Percentiles rank a stretch among this genome's conserved stretches.
phyloP scores from a whole-genome alignment of 1,140 invertebrate species.

The Zaprionus gabonicus region DNA sequence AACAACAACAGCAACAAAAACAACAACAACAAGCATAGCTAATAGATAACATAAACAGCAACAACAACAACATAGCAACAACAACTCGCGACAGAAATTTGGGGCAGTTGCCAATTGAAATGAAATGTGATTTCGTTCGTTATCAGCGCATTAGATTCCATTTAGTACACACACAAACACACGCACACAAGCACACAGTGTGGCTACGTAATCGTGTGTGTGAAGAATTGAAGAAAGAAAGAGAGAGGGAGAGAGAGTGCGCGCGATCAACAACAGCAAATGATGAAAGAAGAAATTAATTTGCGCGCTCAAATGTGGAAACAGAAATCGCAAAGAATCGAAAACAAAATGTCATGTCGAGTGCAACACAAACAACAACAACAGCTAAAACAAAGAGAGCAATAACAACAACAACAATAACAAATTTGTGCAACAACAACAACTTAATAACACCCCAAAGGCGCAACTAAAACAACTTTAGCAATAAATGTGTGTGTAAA shows the following conservation, averaged over 20 bases:
- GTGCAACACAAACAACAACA: constrained; percentile 35
- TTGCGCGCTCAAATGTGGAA: constrained; percentile 38
- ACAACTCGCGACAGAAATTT: constrained; percentile 63
- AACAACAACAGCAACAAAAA: constrained; percentile 35
- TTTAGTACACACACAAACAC: constrained; percentile 30
- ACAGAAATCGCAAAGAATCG: constrained; percentile 32
- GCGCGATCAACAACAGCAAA: constrained; percentile 12
- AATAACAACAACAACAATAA: constrained; percentile 17
- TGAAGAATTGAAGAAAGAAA: background rate
- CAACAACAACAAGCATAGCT: constrained; percentile 13
- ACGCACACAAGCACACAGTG: background rate
- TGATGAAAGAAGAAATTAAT: background rate
- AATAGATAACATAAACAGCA: constrained; percentile 43
- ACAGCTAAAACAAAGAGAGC: constrained; percentile 34
- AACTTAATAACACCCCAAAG: constrained; percentile 35
- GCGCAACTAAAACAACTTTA: constrained; percentile 24
- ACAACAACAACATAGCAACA: constrained; percentile 21
- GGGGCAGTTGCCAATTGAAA: constrained; percentile 81
- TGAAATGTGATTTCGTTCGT: constrained; percentile 71
- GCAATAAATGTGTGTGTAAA: constrained; percentile 67
- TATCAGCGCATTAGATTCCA: constrained; percentile 62
- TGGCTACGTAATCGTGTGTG: background rate
- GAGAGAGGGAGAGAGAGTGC: background rate
- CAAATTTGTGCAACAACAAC: constrained; percentile 25
- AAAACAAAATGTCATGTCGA: constrained; percentile 62